These are phyloP conservation scores for Tamandua tetradactyla DNA, from an alignment of 2,797 vertebrate species.

Conservation along the genomic window DNA sequence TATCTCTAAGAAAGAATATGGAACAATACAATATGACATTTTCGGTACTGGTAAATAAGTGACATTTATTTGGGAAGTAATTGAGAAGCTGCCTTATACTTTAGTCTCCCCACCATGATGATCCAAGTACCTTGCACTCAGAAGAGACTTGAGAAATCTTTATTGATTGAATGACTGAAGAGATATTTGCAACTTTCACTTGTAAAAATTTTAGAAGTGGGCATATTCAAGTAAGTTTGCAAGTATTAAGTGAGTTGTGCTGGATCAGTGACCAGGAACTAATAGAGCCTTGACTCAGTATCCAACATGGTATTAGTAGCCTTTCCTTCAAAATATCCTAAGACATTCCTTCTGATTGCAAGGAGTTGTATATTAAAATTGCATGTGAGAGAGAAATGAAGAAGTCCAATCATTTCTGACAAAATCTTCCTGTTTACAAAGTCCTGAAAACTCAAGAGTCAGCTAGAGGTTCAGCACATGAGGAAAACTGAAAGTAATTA, in stretches of 20 bases:
- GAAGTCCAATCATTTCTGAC: neutral
- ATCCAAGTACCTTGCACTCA: neutral
- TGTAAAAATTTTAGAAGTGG: constrained; percentile 9
- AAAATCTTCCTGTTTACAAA: neutral
- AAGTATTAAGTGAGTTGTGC: neutral
- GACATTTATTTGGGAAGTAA: constrained; percentile 6
- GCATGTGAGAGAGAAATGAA: neutral
- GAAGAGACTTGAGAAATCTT: neutral
- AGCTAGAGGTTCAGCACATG: neutral
- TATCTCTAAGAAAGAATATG: neutral
- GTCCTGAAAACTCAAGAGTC: neutral
- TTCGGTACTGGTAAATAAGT: constrained; percentile 40
- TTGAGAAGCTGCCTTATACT: constrained; percentile 33
- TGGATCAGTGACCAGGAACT: neutral
- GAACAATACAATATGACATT: neutral
- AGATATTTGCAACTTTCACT: neutral
- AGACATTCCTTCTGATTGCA: neutral
- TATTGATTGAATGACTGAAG: constrained; percentile 12
- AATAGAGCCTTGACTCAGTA: neutral
- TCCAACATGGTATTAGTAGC: neutral
- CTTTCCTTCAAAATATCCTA: neutral
- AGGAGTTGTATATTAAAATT: neutral
- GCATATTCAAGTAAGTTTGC: neutral
- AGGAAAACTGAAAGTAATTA: too few species aligned
- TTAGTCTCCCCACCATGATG: neutral